A percentile compares a stretch with the other conserved stretches of the same genome.
phyloP scores from a whole-genome alignment of 2,888 invertebrate genomes.

The Arrhopalites spinosus region DNA sequence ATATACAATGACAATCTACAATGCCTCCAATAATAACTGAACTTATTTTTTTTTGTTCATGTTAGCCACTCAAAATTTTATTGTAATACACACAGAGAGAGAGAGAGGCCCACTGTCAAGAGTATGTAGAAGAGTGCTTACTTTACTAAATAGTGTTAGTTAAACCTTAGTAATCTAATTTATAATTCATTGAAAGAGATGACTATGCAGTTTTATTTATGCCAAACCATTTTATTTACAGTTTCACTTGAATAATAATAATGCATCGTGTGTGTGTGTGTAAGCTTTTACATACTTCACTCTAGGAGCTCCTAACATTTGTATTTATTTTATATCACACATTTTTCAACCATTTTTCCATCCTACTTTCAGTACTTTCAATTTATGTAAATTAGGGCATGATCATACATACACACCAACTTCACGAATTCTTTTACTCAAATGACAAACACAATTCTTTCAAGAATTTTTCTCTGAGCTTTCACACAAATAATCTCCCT shows the following conservation, averaged over 20 bases:
- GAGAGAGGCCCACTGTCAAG: background rate
- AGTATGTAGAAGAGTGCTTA: no score
- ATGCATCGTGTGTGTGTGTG: background rate
- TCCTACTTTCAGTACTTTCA: background rate
- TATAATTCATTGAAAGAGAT: background rate
- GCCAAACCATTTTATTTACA: constrained; percentile 1
- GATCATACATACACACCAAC: background rate
- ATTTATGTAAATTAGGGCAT: constrained; percentile 4
- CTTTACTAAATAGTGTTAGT: no score
- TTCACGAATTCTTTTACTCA: background rate
- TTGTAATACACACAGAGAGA: background rate
- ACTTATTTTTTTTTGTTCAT: background rate
- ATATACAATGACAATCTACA: background rate
- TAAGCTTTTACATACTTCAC: background rate
- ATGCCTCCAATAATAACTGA: background rate
- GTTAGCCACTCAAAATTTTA: background rate
- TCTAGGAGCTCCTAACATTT: background rate
- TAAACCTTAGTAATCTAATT: background rate
- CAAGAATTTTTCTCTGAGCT: background rate
- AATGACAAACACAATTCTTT: background rate
- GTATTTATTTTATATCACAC: background rate
- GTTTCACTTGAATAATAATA: background rate
- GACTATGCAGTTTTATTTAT: background rate
- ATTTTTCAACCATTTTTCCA: background rate
- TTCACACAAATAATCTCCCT: background rate